phyloP scores from a whole-genome alignment of 1,140 invertebrate species.

The Trachymyrmex cornetzi region DNA sequence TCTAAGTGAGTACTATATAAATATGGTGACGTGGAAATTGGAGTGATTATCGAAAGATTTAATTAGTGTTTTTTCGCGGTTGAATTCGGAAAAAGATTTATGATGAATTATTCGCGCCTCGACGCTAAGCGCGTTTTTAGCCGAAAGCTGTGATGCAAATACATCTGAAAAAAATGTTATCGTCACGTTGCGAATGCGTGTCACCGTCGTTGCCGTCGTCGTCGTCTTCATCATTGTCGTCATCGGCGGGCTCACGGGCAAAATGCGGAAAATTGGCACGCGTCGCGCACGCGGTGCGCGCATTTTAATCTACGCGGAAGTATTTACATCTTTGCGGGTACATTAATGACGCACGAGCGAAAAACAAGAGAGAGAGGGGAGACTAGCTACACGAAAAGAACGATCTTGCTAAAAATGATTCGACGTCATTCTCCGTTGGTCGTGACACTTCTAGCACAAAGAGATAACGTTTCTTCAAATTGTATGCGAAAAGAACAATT shows the following conservation, averaged over 20 bases:
- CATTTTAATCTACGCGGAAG: neutral
- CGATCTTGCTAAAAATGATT: no score
- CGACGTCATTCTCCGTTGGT: no score
- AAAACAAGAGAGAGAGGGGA: neutral
- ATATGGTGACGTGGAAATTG: neutral
- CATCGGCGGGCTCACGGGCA: slow-evolving; percentile 43
- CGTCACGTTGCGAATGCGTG: slow-evolving; percentile 72
- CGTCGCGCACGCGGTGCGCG: slow-evolving; percentile 64
- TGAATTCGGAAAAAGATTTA: neutral
- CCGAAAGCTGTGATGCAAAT: slow-evolving; percentile 5
- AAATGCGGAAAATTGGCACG: slow-evolving; percentile 70
- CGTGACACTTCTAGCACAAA: no score
- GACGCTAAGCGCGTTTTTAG: neutral
- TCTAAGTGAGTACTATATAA: neutral
- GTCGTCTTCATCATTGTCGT: neutral
- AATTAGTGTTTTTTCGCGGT: neutral
- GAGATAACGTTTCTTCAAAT: no score
- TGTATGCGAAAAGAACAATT: no score
- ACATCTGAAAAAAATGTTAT: slow-evolving; percentile 50
- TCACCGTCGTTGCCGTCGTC: neutral
- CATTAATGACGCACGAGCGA: neutral
- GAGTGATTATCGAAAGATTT: neutral
- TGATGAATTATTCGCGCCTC: slow-evolving; percentile 24
- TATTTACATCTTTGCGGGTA: slow-evolving; percentile 4
- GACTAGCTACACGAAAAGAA: neutral